Evolutionary conservation across 2,888 invertebrate species (phyloP).

Genomic region (Mythimna loreyi): DNA sequence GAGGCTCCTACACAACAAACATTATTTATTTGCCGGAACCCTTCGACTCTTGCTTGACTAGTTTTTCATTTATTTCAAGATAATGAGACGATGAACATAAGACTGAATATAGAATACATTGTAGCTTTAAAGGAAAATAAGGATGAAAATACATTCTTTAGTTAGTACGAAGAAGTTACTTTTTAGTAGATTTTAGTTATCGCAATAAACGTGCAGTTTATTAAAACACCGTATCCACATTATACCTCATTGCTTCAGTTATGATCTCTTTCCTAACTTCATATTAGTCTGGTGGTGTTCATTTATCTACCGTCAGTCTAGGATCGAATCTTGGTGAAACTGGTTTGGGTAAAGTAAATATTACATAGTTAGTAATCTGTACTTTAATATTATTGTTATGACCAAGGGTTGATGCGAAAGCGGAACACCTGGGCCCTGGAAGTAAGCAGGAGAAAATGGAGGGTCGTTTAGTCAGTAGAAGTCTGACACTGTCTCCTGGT

Average conservation of each 20-base stretch:
- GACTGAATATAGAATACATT: background rate
- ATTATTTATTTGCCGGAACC: too few species aligned
- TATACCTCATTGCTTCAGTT: conserved; percentile 22
- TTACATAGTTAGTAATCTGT: background rate
- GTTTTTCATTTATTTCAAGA: too few species aligned
- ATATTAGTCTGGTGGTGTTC: conserved; percentile 46
- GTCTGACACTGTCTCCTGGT: too few species aligned
- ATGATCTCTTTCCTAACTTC: conserved; percentile 46
- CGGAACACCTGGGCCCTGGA: too few species aligned
- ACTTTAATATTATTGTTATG: too few species aligned
- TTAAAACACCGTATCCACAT: conserved; percentile 21
- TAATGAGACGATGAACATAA: too few species aligned
- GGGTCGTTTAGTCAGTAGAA: too few species aligned
- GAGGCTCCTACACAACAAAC: too few species aligned
- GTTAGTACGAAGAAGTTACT: background rate
- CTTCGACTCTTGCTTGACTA: too few species aligned
- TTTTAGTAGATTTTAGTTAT: background rate
- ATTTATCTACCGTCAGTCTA: conserved; percentile 41
- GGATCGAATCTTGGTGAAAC: conserved; percentile 1
- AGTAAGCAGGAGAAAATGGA: too few species aligned
- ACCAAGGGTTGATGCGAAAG: too few species aligned
- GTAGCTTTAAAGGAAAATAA: background rate
- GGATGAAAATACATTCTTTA: background rate
- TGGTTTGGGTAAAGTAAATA: background rate
- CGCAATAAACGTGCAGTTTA: background rate